Evolutionary conservation across 2,113 vertebrate species (phyloP), one percentile per base, ranked within the genome.

Genomic region (Hippocampus barbouri): DNA sequence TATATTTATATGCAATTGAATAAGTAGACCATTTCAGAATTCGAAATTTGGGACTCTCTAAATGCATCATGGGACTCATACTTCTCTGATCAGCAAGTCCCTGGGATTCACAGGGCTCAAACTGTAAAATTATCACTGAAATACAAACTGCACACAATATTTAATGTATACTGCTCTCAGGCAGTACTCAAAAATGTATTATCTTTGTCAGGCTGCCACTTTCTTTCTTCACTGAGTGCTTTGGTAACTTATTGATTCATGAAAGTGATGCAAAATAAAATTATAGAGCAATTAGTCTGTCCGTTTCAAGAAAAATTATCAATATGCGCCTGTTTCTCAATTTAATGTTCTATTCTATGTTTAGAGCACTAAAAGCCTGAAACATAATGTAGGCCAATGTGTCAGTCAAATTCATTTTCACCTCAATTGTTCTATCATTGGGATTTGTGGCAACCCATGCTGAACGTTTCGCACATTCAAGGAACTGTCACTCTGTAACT

Each of bases 191-290:
- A n/a, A 56, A n/a, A n/a, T 40, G 1, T 20, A 16, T 21, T 8
- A 63, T 62, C 6, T 38, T 20, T 20, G 34, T 43, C 38, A 7
- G 5, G 2, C 40, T 23, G 40, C 38, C 10, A 43, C 43, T 45
- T 41, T 65, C 11, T 41, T 43, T 38, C 18, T 43, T 11, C 8
- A 43, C 62, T 15, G 11, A 43, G 40, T 43, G 40, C 40, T 14
- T 7, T 65, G 40, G 10, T 3, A 6, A 43, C 38, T 43, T 43
- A 65, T 65, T 65, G 62, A 65, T 65, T 23, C 21, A 43, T 40
- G 8, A 12, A 65, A 65, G 62, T 65, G 62, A 65, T 65, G n/a
- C 62, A 41, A 43, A 23, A 65, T 65, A 7, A 15, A n/a, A 45
- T 65, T 65, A 64, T 41, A 43, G 20, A n/a, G n/a, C 4, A 23